Percentiles rank a stretch among this genome's conserved stretches.
These are phyloP conservation scores for Cebus imitator DNA, from an alignment of 2,113 vertebrate genomes.

Conservation along the genomic window DNA sequence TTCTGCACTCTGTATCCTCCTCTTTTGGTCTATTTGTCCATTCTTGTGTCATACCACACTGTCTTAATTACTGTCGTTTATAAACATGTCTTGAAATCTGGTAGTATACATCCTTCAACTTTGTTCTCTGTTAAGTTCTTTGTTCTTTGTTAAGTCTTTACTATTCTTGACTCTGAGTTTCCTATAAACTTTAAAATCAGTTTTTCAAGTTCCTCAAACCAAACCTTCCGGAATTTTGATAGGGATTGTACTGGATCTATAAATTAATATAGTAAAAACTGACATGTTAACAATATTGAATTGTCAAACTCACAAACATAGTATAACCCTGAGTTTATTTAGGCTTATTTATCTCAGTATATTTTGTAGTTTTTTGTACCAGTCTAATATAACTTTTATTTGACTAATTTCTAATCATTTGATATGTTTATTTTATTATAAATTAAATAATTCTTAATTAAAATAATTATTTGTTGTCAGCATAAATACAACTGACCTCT, in stretches of 20 bases:
- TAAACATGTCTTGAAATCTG: background rate
- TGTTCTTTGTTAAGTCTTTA: background rate
- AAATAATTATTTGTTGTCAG: background rate
- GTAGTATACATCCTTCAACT: background rate
- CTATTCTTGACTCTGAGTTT: background rate
- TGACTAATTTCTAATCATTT: background rate
- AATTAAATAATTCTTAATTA: background rate
- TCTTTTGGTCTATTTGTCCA: background rate
- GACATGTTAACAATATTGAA: background rate
- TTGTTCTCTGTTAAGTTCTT: background rate
- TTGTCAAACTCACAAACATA: background rate
- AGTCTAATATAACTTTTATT: background rate
- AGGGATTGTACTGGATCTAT: background rate
- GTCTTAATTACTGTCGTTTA: background rate
- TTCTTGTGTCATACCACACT: background rate
- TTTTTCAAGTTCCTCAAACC: background rate
- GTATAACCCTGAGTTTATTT: background rate
- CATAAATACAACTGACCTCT: background rate
- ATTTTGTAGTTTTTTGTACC: background rate
- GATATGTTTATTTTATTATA: background rate
- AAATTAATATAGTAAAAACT: background rate
- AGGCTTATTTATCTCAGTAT: background rate
- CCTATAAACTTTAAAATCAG: background rate
- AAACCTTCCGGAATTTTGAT: background rate
- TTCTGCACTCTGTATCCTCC: background rate